Percentiles rank a stretch among this genome's conserved stretches.
Evolutionary conservation across 2,113 vertebrate genomes (phyloP).

Genomic region (Pygoscelis adeliae): DNA sequence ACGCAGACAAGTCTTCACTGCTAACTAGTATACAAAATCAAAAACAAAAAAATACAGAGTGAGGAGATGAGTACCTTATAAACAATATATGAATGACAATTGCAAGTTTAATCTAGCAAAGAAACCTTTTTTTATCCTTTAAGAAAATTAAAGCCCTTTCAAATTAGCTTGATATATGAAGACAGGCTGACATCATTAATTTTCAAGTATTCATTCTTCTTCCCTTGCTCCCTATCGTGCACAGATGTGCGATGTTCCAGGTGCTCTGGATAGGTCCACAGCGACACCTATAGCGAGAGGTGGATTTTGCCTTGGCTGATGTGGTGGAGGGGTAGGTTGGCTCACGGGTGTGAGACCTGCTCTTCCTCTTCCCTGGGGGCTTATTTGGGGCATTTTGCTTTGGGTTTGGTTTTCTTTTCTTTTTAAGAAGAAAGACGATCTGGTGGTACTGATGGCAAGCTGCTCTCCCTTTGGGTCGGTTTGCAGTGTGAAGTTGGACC

Average conservation of each 20-base stretch:
- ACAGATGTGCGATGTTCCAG: not conserved
- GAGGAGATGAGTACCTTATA: slow-evolving; percentile 89
- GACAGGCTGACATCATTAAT: slow-evolving; percentile 86
- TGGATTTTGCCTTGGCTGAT: not conserved
- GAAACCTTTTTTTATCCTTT: slow-evolving; percentile 89
- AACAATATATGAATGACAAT: slow-evolving; percentile 99
- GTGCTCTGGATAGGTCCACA: slow-evolving; percentile 57
- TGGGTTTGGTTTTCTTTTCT: not conserved
- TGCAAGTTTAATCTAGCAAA: slow-evolving; percentile 96
- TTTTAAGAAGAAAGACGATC: accelerated
- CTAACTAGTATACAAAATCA: slow-evolving; percentile 95
- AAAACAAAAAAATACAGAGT: slow-evolving; percentile 90
- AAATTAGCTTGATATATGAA: slow-evolving; percentile 85
- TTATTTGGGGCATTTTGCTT: accelerated
- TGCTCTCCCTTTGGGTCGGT: not conserved
- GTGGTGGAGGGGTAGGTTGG: not conserved
- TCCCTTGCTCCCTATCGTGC: not conserved
- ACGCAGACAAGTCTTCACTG: slow-evolving; percentile 89
- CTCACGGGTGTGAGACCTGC: not conserved
- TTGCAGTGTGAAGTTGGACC: not conserved
- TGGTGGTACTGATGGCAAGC: accelerated
- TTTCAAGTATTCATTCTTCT: slow-evolving; percentile 68
- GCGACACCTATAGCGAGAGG: slow-evolving; percentile 69
- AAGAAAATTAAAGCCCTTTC: slow-evolving; percentile 88
- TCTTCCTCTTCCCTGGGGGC: not conserved